These are phyloP conservation scores for Desmophyllum pertusum DNA, from an alignment of 92 coral and sea anemone species.

Conservation along the genomic window DNA sequence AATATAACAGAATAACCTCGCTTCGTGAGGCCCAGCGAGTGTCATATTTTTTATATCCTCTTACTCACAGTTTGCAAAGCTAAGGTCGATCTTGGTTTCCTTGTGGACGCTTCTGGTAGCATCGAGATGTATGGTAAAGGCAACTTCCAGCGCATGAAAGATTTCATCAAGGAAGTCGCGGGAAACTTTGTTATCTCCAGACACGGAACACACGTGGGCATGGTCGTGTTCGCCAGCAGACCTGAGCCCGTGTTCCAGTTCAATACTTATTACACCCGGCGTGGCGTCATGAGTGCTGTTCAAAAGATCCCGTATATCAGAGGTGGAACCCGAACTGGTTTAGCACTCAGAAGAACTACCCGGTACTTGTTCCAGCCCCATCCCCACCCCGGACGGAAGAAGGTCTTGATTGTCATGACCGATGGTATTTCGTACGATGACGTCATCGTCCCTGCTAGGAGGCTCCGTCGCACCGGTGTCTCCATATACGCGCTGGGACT, in stretches of 20 bases:
- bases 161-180: constrained; percentile 78
- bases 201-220: constrained; percentile 81
- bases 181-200: constrained; percentile 79
- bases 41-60: too few relatives aligned
- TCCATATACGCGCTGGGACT: constrained; percentile 85
- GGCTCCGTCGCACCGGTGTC: constrained; percentile 81
- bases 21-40: too few relatives aligned
- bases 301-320: constrained; percentile 75
- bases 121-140: constrained; percentile 89
- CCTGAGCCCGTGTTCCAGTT: constrained; percentile 74
- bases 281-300: constrained; percentile 68
- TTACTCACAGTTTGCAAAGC: constrained; percentile 73
- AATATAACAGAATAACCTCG: too few relatives aligned
- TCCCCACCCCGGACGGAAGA: constrained; percentile 46
- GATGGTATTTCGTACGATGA: constrained; percentile 79
- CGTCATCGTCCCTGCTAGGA: constrained; percentile 58
- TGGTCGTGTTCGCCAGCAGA: constrained; percentile 75
- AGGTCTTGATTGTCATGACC: constrained; percentile 82
- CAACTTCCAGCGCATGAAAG: constrained; percentile 79
- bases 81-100: constrained; percentile 85
- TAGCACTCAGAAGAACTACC: constrained; percentile 79
- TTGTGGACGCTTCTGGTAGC: constrained; percentile 96
- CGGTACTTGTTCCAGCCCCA: constrained; percentile 58
- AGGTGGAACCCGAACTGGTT: constrained; percentile 90
- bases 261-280: constrained; percentile 69